A percentile compares a stretch with the other conserved stretches of the same genome.
Evolutionary conservation across 2,888 invertebrate genomes (phyloP).

Genomic region (Cordylochernes scorpioides): DNA sequence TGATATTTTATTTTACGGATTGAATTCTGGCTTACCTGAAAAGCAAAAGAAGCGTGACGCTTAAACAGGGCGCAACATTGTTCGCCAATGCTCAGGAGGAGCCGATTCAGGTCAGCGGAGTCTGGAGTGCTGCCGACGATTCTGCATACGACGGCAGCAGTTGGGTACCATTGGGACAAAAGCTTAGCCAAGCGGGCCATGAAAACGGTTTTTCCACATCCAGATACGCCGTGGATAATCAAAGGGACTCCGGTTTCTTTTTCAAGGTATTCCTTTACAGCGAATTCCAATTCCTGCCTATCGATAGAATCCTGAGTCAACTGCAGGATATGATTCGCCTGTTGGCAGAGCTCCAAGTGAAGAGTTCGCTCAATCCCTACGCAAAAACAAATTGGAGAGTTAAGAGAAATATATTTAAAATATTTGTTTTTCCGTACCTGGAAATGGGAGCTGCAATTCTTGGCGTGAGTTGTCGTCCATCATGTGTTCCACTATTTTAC

Average conservation of each 20-base stretch:
- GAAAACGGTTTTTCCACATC: slow-evolving; percentile 55
- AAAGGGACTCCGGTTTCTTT: slow-evolving; percentile 30
- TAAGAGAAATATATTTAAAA: background rate
- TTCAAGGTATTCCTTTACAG: slow-evolving; percentile 34
- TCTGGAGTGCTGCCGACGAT: slow-evolving; percentile 29
- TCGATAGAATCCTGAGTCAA: slow-evolving; percentile 40
- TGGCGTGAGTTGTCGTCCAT: slow-evolving; percentile 32
- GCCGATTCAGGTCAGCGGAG: slow-evolving; percentile 35
- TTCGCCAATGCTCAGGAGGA: slow-evolving; percentile 23
- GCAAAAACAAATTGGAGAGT: background rate
- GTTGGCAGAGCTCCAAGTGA: slow-evolving; percentile 41
- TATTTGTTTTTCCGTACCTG: slow-evolving; percentile 4
- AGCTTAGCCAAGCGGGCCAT: slow-evolving; percentile 46
- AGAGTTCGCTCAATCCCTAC: slow-evolving; percentile 30
- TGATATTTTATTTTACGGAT: too few species aligned
- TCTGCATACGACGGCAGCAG: slow-evolving; percentile 23
- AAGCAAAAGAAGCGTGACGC: slow-evolving; percentile 28
- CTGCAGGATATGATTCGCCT: slow-evolving; percentile 41
- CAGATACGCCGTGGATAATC: slow-evolving; percentile 46
- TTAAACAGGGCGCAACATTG: slow-evolving; percentile 37
- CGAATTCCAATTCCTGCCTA: slow-evolving; percentile 37
- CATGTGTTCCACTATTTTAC: slow-evolving; percentile 37
- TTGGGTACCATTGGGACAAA: slow-evolving; percentile 28
- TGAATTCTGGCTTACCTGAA: slow-evolving; percentile 19
- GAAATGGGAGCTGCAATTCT: slow-evolving; percentile 8